These are phyloP conservation scores for Calameuta pallipes DNA, from an alignment of 2,888 invertebrate genomes.

Conservation along the genomic window DNA sequence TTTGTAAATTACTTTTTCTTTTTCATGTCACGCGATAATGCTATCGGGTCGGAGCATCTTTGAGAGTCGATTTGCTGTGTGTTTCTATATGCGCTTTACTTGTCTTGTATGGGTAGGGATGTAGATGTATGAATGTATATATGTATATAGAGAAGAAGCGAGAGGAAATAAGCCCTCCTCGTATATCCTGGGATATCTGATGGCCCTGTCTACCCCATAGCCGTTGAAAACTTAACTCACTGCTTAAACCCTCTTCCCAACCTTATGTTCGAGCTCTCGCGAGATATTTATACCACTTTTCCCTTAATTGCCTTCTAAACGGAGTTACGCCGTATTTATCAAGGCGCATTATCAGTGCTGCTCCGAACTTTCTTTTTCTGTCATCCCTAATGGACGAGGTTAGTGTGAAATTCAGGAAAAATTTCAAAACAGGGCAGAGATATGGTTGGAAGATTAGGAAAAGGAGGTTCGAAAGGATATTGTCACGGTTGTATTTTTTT, in stretches of 20 bases:
- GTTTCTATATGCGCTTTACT: not conserved
- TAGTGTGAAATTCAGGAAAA: not conserved
- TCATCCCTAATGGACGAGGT: not conserved
- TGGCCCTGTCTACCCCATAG: conserved; percentile 41
- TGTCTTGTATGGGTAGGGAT: not conserved
- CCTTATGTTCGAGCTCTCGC: conserved; percentile 34
- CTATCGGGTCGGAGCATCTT: not conserved
- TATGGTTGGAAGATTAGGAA: no score
- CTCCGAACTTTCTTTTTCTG: conserved; percentile 14
- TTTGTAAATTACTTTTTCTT: not conserved
- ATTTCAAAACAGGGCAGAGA: not conserved
- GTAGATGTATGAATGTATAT: not conserved
- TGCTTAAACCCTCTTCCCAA: conserved; percentile 36
- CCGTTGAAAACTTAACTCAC: conserved; percentile 55
- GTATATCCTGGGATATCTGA: conserved; percentile 57
- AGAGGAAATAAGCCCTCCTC: conserved; percentile 55
- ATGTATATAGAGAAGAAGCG: not conserved
- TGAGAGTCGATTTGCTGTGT: not conserved
- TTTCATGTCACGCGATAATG: not conserved
- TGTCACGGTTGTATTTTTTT: not conserved
- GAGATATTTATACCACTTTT: conserved; percentile 55
- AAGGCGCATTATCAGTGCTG: conserved; percentile 39
- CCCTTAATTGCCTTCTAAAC: conserved; percentile 55
- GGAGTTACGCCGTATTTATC: conserved; percentile 55
- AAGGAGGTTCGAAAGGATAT: not conserved